A percentile compares a stretch with the other conserved stretches of the same genome.
Conservation (phyloP, 1,140 invertebrate species). For the Scaptomyza montana region DNA sequence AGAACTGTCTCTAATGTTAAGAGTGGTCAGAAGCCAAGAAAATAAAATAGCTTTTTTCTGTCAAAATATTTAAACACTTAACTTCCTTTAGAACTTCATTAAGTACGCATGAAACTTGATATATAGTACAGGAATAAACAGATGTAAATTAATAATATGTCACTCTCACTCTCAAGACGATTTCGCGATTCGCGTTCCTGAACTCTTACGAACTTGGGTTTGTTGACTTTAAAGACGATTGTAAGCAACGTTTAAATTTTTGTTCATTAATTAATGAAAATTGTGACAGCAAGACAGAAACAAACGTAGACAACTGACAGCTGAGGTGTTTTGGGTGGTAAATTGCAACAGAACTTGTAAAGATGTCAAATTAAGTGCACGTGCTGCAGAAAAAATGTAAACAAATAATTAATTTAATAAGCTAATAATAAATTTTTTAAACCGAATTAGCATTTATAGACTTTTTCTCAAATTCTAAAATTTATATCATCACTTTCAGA, state of each 20-base stretch:
- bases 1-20: neutral
- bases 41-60: too few species aligned
- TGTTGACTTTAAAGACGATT: slow-evolving; percentile 25
- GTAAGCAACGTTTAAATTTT: slow-evolving; percentile 23
- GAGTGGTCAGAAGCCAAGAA: neutral
- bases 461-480: too few species aligned
- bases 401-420: neutral
- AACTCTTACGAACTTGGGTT: slow-evolving; percentile 15
- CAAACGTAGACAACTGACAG: neutral
- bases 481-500: too few species aligned
- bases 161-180: slow-evolving; percentile 30
- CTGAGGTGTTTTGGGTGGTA: neutral
- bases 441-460: too few species aligned
- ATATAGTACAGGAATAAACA: neutral
- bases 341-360: neutral
- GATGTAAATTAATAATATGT: neutral
- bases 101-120: neutral
- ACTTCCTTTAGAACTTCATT: neutral
- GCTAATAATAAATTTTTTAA: too few species aligned
- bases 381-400: neutral
- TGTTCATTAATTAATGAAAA: slow-evolving; percentile 47
- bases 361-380: neutral
- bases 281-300: slow-evolving; percentile 16
- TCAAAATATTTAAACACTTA: neutral
- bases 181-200: slow-evolving; percentile 1